Evolutionary conservation across 2,888 invertebrate species (phyloP).

Genomic region (Perizoma flavofasciatum): DNA sequence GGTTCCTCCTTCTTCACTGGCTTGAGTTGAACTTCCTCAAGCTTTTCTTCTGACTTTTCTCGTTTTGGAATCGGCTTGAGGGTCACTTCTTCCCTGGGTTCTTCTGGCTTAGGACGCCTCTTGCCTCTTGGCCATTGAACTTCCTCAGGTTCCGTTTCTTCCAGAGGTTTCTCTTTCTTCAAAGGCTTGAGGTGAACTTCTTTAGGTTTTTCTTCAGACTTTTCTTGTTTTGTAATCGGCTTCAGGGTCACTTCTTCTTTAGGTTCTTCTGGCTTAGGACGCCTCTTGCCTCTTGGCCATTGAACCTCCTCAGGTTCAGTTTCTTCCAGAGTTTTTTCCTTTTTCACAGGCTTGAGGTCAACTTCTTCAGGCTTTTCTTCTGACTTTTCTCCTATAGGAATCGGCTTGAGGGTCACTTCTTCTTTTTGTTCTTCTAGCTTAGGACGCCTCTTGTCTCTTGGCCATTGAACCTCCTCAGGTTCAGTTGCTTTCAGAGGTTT

Average conservation of each 20-base stretch:
- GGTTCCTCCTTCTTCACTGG: conserved; percentile 47
- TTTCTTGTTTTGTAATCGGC: conserved; percentile 53
- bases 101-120: conserved; percentile 49
- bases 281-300: conserved; percentile 41
- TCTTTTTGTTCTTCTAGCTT: conserved; percentile 54
- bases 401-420: conserved; percentile 50
- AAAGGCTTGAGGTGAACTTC: conserved; percentile 36
- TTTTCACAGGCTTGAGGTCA: conserved; percentile 49
- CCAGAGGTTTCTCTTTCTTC: conserved; percentile 52
- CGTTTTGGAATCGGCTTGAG: conserved; percentile 57
- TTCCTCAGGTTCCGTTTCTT: conserved; percentile 48
- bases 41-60: conserved; percentile 38
- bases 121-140: conserved; percentile 46
- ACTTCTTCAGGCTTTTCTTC: conserved; percentile 67
- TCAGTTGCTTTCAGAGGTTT: conserved; percentile 65
- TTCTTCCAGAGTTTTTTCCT: conserved; percentile 40
- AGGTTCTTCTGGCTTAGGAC: conserved; percentile 26
- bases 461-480: conserved; percentile 49
- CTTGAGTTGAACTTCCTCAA: conserved; percentile 15
- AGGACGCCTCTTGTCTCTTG: conserved; percentile 43
- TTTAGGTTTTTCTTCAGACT: conserved; percentile 44
- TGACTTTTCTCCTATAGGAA: conserved; percentile 50
- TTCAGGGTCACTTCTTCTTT: conserved; percentile 46
- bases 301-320: conserved; percentile 65
- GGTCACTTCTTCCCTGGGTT: conserved; percentile 23